Base-by-base conservation (phyloP, 2,888 invertebrate genomes). In the Pollenia griseotomentosa region DNA sequence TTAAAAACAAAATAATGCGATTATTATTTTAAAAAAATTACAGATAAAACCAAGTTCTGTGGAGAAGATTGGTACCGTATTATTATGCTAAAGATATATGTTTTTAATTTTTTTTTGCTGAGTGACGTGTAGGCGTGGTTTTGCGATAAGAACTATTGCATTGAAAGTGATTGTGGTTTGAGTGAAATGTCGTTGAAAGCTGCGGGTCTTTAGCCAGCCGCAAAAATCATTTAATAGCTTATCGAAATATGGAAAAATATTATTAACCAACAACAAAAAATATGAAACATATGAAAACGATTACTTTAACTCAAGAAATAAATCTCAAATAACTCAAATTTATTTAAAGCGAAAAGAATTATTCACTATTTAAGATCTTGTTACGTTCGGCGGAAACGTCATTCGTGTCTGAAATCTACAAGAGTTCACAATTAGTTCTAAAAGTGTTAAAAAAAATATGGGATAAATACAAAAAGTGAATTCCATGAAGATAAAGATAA, bases 51-150 rank as follows among this genome's bases (percentile, higher is more conserved):
- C 55, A 16, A 75, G 40, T 83, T 63, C 70, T 77, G 46, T 70
- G 3, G 44, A 57, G 55, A 75, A 46, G 33, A 83, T 83, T 74
- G 75, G 61, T 71, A 63, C 40, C 55, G 77, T 78, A 78, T 66
- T 78, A 78, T 66, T 73, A 78, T 79, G 73, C 73, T 73, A 73
- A 84, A 84, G 83, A 84, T 78, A n/a, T 42, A 9, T 44, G 6
- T 61, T 46, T 53, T 42, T 42, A 53, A 7, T 19, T 16, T 12
- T 19, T 55, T 55, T 53, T 46, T 87, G 44, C 63, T 74, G 51
- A 40, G 16, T 80, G 73, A 86, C 51, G 88, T 81, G 88, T 88
- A 85, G 88, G 88, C 88, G 88, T 88, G 88, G 88, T 77, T 85
- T 87, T 78, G 48, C 79, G 88, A 88, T 88, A 87, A 88, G 80